Evolutionary conservation across 2,797 vertebrate species (phyloP), one percentile per base, ranked within the genome.

Genomic region (Trematomus bernacchii): DNA sequence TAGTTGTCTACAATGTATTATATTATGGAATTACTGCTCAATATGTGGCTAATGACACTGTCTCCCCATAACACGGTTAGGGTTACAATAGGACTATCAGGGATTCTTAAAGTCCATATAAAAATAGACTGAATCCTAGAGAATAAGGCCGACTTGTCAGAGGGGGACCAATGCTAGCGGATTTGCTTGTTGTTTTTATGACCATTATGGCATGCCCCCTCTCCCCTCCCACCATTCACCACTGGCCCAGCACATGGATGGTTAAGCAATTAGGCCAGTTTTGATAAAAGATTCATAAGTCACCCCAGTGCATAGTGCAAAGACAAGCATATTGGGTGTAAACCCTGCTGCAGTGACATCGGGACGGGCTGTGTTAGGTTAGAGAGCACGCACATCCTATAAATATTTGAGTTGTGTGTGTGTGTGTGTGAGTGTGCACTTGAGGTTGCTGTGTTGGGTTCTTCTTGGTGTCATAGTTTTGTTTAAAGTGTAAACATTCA

Each of bases 211-310:
- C 81, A 79, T 81, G 73, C 66, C 79, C 65, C 64, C 53, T 15
- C 69, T 46, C 69, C 85, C 79, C 65, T 59, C 65, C 86, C 71
- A 30, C 76, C 73, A 68, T 60, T 73, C 76, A 83, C 83, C 82
- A 58, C 83, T 87, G 84, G 72, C 80, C 77, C 2, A 43, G 82
- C 33, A 74, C 83, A 93, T 91, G 93, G 93, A 93, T 95, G 94
- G 92, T 93, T 95, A 94, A 90, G 93, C 95, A 95, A 95, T 94
- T 93, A 93, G 94, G 93, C 86, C 94, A 95, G 93, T 93, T 94
- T 90, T 84, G 92, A 94, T 95, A 93, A 95, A 95, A 94, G 87
- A 93, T 94, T 93, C 92, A 93, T 90, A 94, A 91, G 92, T 93
- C 80, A 86, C 80, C 61, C 50, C 76, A 59, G 84, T 85, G 89